Percentiles rank a stretch among this genome's conserved stretches.
phyloP scores from a whole-genome alignment of 2,113 vertebrate genomes.

The Phrynocephalus versicolor region DNA sequence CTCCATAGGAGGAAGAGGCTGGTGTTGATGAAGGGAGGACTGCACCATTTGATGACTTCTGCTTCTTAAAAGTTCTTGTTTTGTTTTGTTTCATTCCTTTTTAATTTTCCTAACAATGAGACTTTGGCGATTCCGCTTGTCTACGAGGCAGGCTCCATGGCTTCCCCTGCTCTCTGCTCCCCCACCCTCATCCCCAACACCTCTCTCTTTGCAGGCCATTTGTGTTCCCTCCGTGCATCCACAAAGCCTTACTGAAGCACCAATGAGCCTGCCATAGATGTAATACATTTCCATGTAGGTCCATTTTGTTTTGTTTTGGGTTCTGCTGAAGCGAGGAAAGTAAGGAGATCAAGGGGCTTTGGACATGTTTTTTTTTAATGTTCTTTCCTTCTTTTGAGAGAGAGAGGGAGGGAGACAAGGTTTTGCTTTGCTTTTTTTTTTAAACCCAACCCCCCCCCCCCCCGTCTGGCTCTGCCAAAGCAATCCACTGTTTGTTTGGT shows the following conservation, averaged over 20 bases:
- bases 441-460: too few relatives aligned
- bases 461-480: too few relatives aligned
- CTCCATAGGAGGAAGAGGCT: slow-evolving; percentile 66
- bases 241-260: not conserved
- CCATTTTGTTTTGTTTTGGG: not conserved
- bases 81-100: slow-evolving; percentile 32
- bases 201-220: not conserved
- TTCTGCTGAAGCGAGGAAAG: slow-evolving; percentile 4
- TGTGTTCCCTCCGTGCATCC: slow-evolving; percentile 3
- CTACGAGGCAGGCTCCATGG: slow-evolving; percentile 8
- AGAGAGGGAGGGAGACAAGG: too few relatives aligned
- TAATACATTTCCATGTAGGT: slow-evolving; percentile 2
- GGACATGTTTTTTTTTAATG: slow-evolving; percentile 21
- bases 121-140: slow-evolving; percentile 42
- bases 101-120: slow-evolving; percentile 51
- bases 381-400: slow-evolving; percentile 1
- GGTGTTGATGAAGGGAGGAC: slow-evolving; percentile 72
- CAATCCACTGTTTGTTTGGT: slow-evolving; percentile 58
- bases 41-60: slow-evolving; percentile 74
- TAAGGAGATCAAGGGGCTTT: slow-evolving; percentile 8
- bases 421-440: not conserved
- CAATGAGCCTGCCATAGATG: slow-evolving; percentile 17
- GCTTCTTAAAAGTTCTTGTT: slow-evolving; percentile 68
- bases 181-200: too few relatives aligned
- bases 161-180: slow-evolving; percentile 1